Evolutionary conservation across 2,797 vertebrate species (phyloP).

Genomic region (Chaetodon trifasciatus): DNA sequence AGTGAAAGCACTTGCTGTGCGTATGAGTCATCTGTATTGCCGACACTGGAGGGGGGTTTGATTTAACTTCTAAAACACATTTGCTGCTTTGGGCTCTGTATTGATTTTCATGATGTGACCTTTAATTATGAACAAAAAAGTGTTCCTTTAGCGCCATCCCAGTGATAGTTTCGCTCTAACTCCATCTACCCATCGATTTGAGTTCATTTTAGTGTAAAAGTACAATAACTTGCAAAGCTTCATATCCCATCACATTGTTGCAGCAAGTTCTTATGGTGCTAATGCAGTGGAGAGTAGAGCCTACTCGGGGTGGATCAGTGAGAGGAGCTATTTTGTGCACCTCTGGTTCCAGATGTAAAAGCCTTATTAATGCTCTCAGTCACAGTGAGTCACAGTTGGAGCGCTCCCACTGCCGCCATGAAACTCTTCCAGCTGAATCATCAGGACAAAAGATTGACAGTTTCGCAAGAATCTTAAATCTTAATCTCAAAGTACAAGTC

Average conservation of each 20-base stretch:
- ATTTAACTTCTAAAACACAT: slow-evolving; percentile 19
- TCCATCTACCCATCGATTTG: neutral
- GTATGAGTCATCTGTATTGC: slow-evolving; percentile 49
- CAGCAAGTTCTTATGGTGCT: neutral
- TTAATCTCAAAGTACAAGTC: neutral
- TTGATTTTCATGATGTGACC: slow-evolving; percentile 37
- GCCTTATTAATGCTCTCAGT: slow-evolving; percentile 5
- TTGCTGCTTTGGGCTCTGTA: slow-evolving; percentile 18
- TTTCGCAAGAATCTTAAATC: neutral
- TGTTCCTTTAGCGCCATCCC: neutral
- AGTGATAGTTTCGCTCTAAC: neutral
- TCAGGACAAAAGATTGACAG: neutral
- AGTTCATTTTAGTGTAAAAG: neutral
- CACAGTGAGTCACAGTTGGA: neutral
- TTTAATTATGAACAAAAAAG: slow-evolving; percentile 30
- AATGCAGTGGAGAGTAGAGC: neutral
- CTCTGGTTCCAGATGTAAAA: slow-evolving; percentile 13
- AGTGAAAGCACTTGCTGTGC: slow-evolving; percentile 26
- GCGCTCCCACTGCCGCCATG: neutral
- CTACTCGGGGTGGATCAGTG: neutral
- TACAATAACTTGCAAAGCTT: neutral
- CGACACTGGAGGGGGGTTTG: slow-evolving; percentile 4
- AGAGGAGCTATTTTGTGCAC: neutral
- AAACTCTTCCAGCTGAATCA: slow-evolving; percentile 10
- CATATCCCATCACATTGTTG: neutral